Evolutionary conservation across 1,140 invertebrate species (phyloP).

Genomic region (Pollicipes pollicipes): DNA sequence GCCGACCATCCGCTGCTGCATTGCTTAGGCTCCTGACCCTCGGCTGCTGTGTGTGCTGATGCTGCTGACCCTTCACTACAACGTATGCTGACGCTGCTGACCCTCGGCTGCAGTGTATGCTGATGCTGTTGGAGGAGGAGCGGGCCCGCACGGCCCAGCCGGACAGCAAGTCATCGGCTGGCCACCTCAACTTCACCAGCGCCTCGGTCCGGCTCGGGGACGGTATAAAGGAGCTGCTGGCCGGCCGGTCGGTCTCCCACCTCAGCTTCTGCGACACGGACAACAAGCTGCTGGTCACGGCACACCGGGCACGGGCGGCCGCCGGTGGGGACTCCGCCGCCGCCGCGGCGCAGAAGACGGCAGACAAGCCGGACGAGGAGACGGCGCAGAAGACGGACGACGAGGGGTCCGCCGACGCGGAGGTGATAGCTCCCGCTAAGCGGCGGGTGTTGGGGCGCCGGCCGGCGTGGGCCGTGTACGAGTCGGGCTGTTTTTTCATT

Average conservation of each 20-base stretch:
- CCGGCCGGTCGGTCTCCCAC: slow-evolving; percentile 24
- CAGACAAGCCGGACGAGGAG: neutral
- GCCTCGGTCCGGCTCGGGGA: slow-evolving; percentile 27
- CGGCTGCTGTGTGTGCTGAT: too few species aligned
- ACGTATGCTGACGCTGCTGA: too few species aligned
- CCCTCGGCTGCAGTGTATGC: slow-evolving; percentile 18
- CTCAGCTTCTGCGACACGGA: slow-evolving; percentile 30
- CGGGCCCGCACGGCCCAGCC: slow-evolving; percentile 11
- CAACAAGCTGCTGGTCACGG: slow-evolving; percentile 32
- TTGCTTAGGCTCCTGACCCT: too few species aligned
- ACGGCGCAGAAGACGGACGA: slow-evolving; percentile 1
- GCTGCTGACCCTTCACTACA: too few species aligned
- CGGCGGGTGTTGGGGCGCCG: slow-evolving; percentile 1
- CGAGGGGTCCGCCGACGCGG: neutral
- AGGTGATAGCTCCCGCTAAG: slow-evolving; percentile 4
- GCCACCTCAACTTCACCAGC: slow-evolving; percentile 28
- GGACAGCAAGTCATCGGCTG: slow-evolving; percentile 4
- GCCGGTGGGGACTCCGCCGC: slow-evolving; percentile 7
- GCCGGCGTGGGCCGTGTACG: slow-evolving; percentile 5
- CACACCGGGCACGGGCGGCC: slow-evolving; percentile 25
- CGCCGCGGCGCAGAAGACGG: neutral
- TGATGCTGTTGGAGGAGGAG: slow-evolving; percentile 19
- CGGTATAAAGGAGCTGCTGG: slow-evolving; percentile 25
- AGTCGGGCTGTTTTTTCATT: neutral
- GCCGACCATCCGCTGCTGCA: too few species aligned